phyloP scores from a whole-genome alignment of 1,140 invertebrate species.

The Tenebrio molitor region DNA sequence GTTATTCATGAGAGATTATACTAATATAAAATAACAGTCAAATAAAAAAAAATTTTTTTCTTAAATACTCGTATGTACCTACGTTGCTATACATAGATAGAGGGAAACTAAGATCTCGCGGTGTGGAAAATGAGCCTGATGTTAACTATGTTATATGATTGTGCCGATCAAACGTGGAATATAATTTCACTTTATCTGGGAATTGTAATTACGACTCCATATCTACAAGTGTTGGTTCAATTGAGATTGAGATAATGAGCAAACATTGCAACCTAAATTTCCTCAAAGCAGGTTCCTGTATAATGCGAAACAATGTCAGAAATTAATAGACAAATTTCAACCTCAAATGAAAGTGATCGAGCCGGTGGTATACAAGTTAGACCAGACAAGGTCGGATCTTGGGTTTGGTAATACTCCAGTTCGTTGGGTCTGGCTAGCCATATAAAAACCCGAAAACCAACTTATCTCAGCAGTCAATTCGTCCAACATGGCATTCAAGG shows the following conservation, averaged over 20 bases:
- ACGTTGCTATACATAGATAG: no score
- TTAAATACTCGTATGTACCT: no score
- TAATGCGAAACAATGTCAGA: constrained; percentile 35
- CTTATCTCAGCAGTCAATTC: constrained; percentile 8
- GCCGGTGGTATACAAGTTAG: constrained; percentile 32
- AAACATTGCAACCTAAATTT: constrained; percentile 16
- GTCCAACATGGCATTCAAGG: constrained; percentile 40
- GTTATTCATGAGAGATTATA: no score
- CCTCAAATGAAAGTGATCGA: constrained; percentile 17
- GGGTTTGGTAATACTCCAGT: constrained; percentile 12
- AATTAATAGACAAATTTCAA: constrained; percentile 26
- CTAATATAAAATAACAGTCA: no score
- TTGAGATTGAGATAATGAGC: not conserved
- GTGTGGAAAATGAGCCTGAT: no score
- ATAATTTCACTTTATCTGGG: no score
- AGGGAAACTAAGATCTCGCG: no score
- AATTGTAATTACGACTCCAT: not conserved
- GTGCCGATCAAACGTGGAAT: no score
- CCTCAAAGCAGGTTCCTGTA: constrained; percentile 10
- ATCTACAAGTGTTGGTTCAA: not conserved
- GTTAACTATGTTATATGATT: no score
- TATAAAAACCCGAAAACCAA: constrained; percentile 30
- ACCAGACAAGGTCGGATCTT: constrained; percentile 16
- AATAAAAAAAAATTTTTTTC: no score
- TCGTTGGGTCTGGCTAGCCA: not conserved